These are phyloP conservation scores for Tetragonula carbonaria DNA, from an alignment of 2,888 invertebrate genomes.

Conservation along the genomic window DNA sequence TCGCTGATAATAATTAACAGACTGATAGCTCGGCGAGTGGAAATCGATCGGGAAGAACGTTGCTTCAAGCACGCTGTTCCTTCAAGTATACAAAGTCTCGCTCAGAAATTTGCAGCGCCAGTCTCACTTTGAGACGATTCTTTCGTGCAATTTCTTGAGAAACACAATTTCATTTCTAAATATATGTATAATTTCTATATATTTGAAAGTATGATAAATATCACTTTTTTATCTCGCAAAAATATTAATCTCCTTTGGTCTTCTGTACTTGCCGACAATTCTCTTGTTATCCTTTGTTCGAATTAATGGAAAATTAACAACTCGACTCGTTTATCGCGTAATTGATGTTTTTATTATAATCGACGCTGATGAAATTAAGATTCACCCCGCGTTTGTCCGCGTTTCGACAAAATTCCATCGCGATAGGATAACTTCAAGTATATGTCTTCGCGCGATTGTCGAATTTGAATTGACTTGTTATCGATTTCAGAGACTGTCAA, in stretches of 20 bases:
- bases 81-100: background rate
- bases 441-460: no score
- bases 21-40: conserved; percentile 11
- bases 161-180: no score
- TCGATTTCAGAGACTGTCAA: no score
- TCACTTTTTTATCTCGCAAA: no score
- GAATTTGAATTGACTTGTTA: background rate
- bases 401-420: background rate
- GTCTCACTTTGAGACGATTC: no score
- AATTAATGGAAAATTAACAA: background rate
- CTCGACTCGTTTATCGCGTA: conserved; percentile 14
- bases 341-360: background rate
- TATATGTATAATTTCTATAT: no score
- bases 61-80: background rate
- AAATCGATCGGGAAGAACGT: background rate
- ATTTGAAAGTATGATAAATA: no score
- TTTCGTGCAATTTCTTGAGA: no score
- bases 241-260: background rate
- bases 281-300: background rate
- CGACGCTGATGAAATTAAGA: conserved; percentile 7
- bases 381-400: background rate
- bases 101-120: no score
- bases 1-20: conserved; percentile 21
- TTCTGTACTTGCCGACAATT: background rate
- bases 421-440: background rate